Evolutionary conservation across 2,797 vertebrate genomes (phyloP).

Genomic region (Capromys pilorides): DNA sequence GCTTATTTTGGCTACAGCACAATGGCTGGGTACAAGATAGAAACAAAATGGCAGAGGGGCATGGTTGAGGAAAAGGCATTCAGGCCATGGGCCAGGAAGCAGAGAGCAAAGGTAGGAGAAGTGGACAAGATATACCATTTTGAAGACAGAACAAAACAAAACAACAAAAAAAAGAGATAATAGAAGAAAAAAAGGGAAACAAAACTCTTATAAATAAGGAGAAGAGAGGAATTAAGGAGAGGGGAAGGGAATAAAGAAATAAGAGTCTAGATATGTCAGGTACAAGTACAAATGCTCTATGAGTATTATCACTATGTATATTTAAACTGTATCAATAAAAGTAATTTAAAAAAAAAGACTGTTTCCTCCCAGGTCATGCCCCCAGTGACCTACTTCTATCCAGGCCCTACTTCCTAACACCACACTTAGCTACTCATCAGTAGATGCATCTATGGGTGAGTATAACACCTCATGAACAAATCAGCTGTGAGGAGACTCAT

Average conservation of each 20-base stretch:
- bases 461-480: not conserved
- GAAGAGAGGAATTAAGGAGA: not conserved
- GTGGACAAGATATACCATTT: not conserved
- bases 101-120: not conserved
- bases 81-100: not conserved
- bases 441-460: not conserved
- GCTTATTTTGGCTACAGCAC: not conserved
- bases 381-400: not conserved
- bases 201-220: not conserved
- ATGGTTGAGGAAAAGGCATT: not conserved
- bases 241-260: not conserved
- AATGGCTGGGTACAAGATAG: not conserved
- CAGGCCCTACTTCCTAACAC: not conserved
- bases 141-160: not conserved
- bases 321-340: not conserved
- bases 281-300: not conserved
- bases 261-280: not conserved
- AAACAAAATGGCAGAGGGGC: not conserved
- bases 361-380: not conserved
- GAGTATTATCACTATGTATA: not conserved
- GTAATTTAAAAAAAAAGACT: not conserved
- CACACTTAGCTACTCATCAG: not conserved
- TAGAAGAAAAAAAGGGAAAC: not conserved
- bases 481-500: not conserved
- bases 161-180: not conserved